Percentiles rank a stretch among this genome's conserved stretches.
Evolutionary conservation across 2,888 invertebrate genomes (phyloP).

Genomic region (Caenorhabditis sp.): DNA sequence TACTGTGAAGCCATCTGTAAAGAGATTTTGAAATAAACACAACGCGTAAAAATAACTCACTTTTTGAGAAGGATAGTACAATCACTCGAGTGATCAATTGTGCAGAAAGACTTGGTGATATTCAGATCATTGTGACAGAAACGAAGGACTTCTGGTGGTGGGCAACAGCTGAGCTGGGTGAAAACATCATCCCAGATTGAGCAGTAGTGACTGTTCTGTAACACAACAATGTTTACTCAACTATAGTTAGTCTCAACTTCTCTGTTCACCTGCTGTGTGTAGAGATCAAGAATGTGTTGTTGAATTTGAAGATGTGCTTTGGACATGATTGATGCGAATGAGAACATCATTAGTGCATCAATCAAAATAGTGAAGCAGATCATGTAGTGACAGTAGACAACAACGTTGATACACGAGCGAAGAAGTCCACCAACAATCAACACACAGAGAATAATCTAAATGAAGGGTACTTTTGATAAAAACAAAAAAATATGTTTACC

Average conservation of each 20-base stretch:
- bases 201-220: constrained; percentile 15
- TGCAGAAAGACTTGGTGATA: constrained; percentile 12
- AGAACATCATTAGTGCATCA: constrained; percentile 36
- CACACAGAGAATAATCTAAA: neutral
- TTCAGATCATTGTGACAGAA: constrained; percentile 10
- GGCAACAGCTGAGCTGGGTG: constrained; percentile 22
- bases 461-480: neutral
- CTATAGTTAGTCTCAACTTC: too few relatives aligned
- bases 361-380: constrained; percentile 19
- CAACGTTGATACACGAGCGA: neutral
- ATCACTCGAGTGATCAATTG: constrained; percentile 15
- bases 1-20: constrained; percentile 30
- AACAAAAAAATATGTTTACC: constrained; percentile 12
- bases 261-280: neutral
- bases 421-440: neutral
- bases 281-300: constrained; percentile 10
- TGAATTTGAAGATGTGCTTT: constrained; percentile 16
- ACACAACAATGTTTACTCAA: too few relatives aligned
- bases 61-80: constrained; percentile 20
- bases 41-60: constrained; percentile 3
- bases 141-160: constrained; percentile 17
- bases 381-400: constrained; percentile 15
- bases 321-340: constrained; percentile 23
- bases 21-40: neutral
- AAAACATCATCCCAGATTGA: constrained; percentile 24